Base-by-base conservation (phyloP, 2,888 invertebrate species). In the Habroteleia sp. region DNA sequence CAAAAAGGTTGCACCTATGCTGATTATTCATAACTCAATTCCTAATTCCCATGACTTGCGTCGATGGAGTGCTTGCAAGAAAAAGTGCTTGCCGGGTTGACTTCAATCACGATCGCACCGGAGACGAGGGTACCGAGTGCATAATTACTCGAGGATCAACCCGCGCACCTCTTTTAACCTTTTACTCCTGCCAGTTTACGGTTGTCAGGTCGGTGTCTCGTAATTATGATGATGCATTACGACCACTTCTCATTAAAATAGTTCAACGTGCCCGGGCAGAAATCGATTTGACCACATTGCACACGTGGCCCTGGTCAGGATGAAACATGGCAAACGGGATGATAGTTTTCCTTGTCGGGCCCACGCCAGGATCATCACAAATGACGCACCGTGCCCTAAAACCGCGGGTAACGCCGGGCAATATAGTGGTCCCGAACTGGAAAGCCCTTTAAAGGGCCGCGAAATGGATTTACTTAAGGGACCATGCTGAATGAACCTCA, bases 231-330 rank as follows among this genome's bases (percentile, higher is more conserved):
- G 87, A 85, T 82, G 85, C 83, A 87, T 86, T 79, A 82, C 81
- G 81, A 83, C 83, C 84, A 85, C 85, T 85, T 85, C 85, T 85
- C 86, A 86, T 86, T 87, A 86, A 87, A 87, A 86, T 86, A 85
- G 85, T 87, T 86, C 83, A 84, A 86, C 85, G 85, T 86, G 83
- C n/a, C n/a, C n/a, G n/a, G n/a, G n/a, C n/a, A n/a, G n/a, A n/a
- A n/a, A n/a, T n/a, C n/a, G n/a, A n/a, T n/a, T n/a, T n/a, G n/a
- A n/a, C n/a, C n/a, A n/a, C n/a, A n/a, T n/a, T n/a, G n/a, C n/a
- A n/a, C n/a, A n/a, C n/a, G n/a, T n/a, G n/a, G n/a, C n/a, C n/a
- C n/a, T n/a, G n/a, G n/a, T n/a, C n/a, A n/a, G n/a, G n/a, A n/a
- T n/a, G n/a, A n/a, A n/a, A n/a, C n/a, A n/a, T n/a, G n/a, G n/a